Evolutionary conservation across 2,888 invertebrate species (phyloP), one percentile per base, ranked within the genome.

Genomic region (Shargacucullia verbasci): DNA sequence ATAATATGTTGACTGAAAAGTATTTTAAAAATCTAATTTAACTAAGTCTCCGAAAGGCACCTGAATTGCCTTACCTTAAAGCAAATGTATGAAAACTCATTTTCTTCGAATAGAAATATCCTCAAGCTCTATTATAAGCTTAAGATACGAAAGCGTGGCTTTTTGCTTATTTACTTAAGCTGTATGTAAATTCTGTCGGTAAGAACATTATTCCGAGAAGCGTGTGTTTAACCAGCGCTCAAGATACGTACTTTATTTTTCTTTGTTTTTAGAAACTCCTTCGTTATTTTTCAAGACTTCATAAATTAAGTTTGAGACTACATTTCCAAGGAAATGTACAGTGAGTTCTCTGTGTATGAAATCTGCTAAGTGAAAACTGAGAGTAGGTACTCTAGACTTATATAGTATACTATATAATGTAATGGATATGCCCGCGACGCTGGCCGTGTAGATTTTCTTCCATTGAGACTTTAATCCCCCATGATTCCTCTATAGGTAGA

Each of bases 161-260:
- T 73, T 61, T 69, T 67, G 68, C 63, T 67, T 67, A 70, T 70
- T 65, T 70, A 60, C 60, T 55, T 48, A 48, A 60, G 61, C 55
- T 63, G 29, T 61, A 66, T 60, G 70, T 67, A 57, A 67, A 71
- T 70, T 59, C 39, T 46, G 67, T 45, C 20, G 41, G 56, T 67
- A 67, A 63, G 62, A 60, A 67, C 56, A 54, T 72, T 66, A 73
- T 59, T 54, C 39, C 35, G 43, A 49, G 49, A 50, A 63, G 55
- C 59, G 46, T 63, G 59, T 64, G 49, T 54, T 54, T 52, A 57
- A 48, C 40, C 34, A 33, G 33, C 37, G 54, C 58, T 65, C 49
- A 39, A 57, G 40, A 53, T 54, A 48, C 40, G 41, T 43, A 41
- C 34, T 66, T 63, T 62, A 63, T 59, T 49, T 66, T 70, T 47